A percentile compares a stretch with the other conserved stretches of the same genome.
Conservation (phyloP, 2,888 invertebrate genomes). For the Drosophila trichaetosa region DNA sequence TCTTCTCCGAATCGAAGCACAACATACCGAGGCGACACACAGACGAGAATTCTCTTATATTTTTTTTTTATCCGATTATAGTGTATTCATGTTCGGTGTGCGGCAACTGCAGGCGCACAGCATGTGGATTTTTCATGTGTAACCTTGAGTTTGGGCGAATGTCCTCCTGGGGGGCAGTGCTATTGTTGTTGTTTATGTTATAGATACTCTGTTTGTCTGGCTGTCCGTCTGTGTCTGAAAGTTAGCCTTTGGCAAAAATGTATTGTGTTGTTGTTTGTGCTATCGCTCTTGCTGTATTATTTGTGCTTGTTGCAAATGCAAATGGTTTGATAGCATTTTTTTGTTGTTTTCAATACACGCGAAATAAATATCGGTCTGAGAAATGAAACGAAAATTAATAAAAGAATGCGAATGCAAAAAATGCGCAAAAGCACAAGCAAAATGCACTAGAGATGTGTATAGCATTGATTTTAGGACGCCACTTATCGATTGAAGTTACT, state of each 20-base stretch:
- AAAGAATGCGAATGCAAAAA: conserved; percentile 54
- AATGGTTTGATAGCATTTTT: conserved; percentile 29
- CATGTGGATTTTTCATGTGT: conserved; percentile 32
- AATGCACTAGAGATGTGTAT: conserved; percentile 51
- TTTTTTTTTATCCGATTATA: conserved; percentile 19
- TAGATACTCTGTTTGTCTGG: conserved; percentile 53
- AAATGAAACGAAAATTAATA: conserved; percentile 54
- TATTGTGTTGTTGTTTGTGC: conserved; percentile 8
- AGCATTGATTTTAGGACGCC: conserved; percentile 9
- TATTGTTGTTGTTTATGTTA: conserved; percentile 73
- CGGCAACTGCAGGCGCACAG: conserved; percentile 22
- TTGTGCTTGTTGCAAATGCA: conserved; percentile 6
- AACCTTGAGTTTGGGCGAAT: conserved; percentile 52
- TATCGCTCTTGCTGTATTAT: not conserved
- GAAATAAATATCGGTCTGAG: conserved; percentile 36
- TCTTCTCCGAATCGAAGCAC: conserved; percentile 77
- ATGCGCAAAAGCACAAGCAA: conserved; percentile 55
- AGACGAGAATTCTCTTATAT: conserved; percentile 1
- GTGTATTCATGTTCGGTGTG: conserved; percentile 30
- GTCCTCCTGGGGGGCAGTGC: conserved; percentile 39
- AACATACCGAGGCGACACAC: conserved; percentile 49
- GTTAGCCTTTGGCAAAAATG: conserved; percentile 9
- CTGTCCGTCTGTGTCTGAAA: conserved; percentile 22
- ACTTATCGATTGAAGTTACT: conserved; percentile 7
- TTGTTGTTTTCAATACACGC: conserved; percentile 2